Conservation (phyloP, 1,140 invertebrate genomes). For the Euborellia annulipes region DNA sequence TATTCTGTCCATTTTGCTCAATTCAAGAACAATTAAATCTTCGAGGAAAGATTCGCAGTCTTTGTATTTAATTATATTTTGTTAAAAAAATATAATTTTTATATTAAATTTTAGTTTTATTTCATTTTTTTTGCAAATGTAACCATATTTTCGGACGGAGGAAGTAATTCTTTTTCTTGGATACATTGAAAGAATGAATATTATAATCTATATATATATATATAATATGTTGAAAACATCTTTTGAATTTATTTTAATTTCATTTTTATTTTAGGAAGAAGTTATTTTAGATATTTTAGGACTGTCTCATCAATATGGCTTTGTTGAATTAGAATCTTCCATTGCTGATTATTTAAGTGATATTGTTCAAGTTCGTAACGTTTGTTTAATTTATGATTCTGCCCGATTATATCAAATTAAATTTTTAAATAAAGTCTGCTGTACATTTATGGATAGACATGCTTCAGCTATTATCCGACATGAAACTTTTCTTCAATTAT, state of each 20-base stretch:
- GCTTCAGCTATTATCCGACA: constrained; percentile 68
- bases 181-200: too few species aligned
- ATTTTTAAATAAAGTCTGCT: constrained; percentile 42
- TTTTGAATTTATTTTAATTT: constrained; percentile 3
- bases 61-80: too few species aligned
- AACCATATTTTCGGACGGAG: too few species aligned
- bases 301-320: constrained; percentile 89
- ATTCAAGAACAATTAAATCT: too few species aligned
- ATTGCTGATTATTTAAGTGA: constrained; percentile 88
- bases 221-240: too few species aligned
- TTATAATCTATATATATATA: too few species aligned
- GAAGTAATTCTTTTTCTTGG: too few species aligned
- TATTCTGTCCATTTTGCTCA: too few species aligned
- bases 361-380: constrained; percentile 71
- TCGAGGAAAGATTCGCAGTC: too few species aligned
- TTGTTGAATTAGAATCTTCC: constrained; percentile 74
- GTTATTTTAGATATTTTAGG: constrained; percentile 63
- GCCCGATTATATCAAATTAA: constrained; percentile 56
- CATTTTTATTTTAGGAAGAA: constrained; percentile 46
- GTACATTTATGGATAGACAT: constrained; percentile 72
- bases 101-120: too few species aligned
- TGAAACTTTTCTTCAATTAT: constrained; percentile 69
- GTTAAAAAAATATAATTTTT: too few species aligned
- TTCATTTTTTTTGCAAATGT: too few species aligned
- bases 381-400: constrained; percentile 84